These are phyloP conservation scores for Rhogogaster chlorosoma DNA, from an alignment of 2,888 invertebrate species.

Conservation along the genomic window DNA sequence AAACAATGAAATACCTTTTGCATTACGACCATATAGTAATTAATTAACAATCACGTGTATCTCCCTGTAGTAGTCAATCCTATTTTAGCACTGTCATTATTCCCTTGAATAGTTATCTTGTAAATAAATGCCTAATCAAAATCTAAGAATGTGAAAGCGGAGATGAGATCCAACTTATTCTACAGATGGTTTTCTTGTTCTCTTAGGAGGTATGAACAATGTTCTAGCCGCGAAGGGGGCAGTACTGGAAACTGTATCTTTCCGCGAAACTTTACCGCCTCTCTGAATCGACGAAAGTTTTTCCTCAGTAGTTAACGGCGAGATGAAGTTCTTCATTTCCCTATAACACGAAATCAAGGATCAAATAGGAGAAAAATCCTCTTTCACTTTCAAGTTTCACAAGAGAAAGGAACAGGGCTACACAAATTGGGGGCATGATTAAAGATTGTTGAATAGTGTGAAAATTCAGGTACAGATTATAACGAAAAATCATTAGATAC, in stretches of 20 bases:
- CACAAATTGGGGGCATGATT: not conserved
- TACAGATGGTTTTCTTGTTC: slow-evolving; percentile 36
- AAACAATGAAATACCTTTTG: slow-evolving; percentile 21
- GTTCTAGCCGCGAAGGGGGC: not conserved
- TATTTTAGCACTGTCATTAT: not conserved
- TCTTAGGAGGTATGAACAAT: not conserved
- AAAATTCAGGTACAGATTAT: slow-evolving; percentile 27
- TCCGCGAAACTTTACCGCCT: not conserved
- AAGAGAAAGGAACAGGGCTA: not conserved
- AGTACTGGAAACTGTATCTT: not conserved
- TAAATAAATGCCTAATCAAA: slow-evolving; percentile 1
- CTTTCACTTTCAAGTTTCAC: not conserved
- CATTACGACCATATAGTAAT: slow-evolving; percentile 3
- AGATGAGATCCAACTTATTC: not conserved
- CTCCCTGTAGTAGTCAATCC: not conserved
- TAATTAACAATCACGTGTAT: slow-evolving; percentile 13
- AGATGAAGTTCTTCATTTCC: slow-evolving; percentile 52
- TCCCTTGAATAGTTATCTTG: not conserved
- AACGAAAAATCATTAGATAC: slow-evolving; percentile 60
- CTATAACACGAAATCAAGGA: slow-evolving; percentile 7
- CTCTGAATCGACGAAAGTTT: not conserved
- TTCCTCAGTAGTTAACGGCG: slow-evolving; percentile 54
- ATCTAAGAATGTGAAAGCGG: not conserved
- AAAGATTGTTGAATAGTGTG: not conserved
- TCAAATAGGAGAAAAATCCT: not conserved